phyloP scores from a whole-genome alignment of 2,797 vertebrate species.

The Tokudaia tokunoshimensis region DNA sequence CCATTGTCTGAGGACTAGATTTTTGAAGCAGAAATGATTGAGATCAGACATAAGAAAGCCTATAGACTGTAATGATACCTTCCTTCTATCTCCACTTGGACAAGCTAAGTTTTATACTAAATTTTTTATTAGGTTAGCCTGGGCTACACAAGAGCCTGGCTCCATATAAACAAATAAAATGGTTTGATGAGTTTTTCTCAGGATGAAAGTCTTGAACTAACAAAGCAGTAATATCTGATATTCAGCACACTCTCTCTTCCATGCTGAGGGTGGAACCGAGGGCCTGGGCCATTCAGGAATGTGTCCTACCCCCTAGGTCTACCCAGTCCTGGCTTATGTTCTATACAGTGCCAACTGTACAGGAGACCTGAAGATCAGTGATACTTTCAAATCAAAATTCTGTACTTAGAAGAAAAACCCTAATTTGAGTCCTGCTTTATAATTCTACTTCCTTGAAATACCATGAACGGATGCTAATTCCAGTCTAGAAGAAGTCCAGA shows the following conservation, averaged over 20 bases:
- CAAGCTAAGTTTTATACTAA: not conserved
- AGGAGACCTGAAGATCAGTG: not conserved
- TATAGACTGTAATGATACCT: not conserved
- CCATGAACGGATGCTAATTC: not conserved
- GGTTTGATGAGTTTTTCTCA: not conserved
- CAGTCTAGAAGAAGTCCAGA: constrained; percentile 87
- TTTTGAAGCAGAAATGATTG: constrained; percentile 1
- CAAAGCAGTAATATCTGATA: not conserved
- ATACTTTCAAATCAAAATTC: not conserved
- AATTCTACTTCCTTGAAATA: not conserved
- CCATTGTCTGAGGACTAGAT: not conserved
- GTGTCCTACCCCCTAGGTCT: too few species aligned
- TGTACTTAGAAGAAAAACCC: not conserved
- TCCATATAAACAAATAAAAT: not conserved
- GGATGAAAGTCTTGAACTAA: not conserved
- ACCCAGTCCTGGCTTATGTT: not conserved
- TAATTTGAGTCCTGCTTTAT: not conserved
- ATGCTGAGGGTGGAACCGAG: not conserved
- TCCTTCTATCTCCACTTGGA: not conserved
- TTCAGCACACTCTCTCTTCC: not conserved
- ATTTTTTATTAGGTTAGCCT: not conserved
- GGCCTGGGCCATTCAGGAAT: not conserved
- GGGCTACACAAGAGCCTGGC: not conserved
- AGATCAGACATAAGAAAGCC: not conserved
- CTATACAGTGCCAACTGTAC: not conserved